phyloP scores from a whole-genome alignment of 2,113 vertebrate species.

The Paratilapia polleni region DNA sequence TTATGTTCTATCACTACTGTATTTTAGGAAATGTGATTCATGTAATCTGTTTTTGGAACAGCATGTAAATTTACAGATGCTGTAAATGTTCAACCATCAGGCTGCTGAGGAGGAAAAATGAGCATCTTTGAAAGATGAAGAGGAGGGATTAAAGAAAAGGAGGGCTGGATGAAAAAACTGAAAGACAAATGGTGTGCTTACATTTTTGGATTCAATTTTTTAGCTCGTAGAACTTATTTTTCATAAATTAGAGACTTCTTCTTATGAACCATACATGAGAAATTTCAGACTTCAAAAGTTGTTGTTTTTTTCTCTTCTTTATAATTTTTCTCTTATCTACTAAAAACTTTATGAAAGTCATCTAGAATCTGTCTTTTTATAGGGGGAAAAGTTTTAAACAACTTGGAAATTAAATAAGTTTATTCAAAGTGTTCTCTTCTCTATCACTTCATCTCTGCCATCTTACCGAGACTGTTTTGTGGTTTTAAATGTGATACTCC shows the following conservation, averaged over 20 bases:
- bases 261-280: not conserved
- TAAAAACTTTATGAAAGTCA: not conserved
- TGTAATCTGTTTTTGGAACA: not conserved
- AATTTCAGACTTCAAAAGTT: not conserved
- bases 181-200: not conserved
- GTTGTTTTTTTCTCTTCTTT: too few species aligned
- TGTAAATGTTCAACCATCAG: not conserved
- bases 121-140: not conserved
- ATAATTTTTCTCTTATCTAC: not conserved
- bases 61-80: rapidly evolving
- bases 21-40: not conserved
- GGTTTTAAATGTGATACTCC: not conserved
- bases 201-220: rapidly evolving
- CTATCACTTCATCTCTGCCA: too few species aligned
- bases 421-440: too few species aligned
- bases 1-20: not conserved
- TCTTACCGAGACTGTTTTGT: too few species aligned
- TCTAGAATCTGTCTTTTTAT: too few species aligned
- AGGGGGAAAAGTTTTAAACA: too few species aligned
- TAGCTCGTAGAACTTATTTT: not conserved
- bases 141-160: not conserved
- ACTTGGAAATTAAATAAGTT: too few species aligned
- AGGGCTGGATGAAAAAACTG: not conserved
- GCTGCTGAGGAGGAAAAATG: not conserved
- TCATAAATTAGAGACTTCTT: not conserved